A percentile compares a stretch with the other conserved stretches of the same genome.
These are phyloP conservation scores for Neocrepidodera transversa DNA, from an alignment of 2,888 invertebrate genomes.

Conservation along the genomic window DNA sequence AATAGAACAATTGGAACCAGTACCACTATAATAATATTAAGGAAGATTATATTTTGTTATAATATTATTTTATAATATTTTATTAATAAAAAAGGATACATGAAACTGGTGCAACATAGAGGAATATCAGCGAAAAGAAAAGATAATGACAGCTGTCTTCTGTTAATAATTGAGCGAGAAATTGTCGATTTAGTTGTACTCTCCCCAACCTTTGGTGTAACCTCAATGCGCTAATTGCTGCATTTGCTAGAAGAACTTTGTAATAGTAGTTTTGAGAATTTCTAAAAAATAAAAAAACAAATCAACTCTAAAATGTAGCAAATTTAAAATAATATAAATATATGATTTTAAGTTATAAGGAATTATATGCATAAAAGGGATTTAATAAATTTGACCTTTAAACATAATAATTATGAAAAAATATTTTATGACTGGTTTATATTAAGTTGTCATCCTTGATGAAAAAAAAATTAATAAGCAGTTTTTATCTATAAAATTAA, in stretches of 20 bases:
- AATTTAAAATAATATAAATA: no score
- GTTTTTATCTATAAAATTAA: background rate
- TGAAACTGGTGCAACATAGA: constrained; percentile 87
- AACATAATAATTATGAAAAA: background rate
- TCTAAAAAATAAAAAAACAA: constrained; percentile 61
- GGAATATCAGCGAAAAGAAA: constrained; percentile 93
- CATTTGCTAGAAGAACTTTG: constrained; percentile 90
- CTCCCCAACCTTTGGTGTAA: constrained; percentile 92
- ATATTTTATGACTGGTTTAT: background rate
- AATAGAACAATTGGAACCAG: constrained; percentile 91
- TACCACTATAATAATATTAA: constrained; percentile 70
- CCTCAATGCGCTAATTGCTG: constrained; percentile 92
- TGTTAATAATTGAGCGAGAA: constrained; percentile 77
- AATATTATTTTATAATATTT: background rate
- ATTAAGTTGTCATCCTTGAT: background rate
- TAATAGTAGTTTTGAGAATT: constrained; percentile 83
- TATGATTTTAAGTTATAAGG: no score
- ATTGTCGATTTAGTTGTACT: constrained; percentile 83
- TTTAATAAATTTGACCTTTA: background rate
- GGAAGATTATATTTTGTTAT: no score
- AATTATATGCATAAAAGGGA: background rate
- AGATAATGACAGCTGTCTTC: constrained; percentile 98
- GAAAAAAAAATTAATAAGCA: background rate
- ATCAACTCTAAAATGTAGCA: no score
- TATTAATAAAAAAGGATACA: constrained; percentile 76